Conservation (phyloP, 2,113 vertebrate genomes). For the Gasterosteus nipponicus region DNA sequence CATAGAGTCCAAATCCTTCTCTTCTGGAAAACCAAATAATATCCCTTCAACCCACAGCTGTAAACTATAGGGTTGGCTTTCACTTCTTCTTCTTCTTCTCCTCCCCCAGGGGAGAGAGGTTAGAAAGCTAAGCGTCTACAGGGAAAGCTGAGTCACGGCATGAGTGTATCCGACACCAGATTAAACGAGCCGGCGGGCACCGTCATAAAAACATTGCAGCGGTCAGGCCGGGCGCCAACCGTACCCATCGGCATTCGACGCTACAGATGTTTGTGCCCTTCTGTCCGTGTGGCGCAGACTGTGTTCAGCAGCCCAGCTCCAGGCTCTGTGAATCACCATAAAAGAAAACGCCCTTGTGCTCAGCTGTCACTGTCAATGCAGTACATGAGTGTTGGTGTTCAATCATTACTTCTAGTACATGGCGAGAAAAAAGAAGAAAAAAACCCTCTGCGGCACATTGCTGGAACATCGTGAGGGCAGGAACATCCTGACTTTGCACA, state of each 20-base stretch:
- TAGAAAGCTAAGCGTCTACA: neutral
- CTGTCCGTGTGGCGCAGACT: conserved; percentile 19
- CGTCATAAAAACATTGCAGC: neutral
- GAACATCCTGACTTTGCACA: neutral
- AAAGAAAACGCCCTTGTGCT: conserved; percentile 30
- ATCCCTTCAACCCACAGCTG: neutral
- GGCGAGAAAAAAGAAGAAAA: neutral
- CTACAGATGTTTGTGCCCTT: conserved; percentile 33
- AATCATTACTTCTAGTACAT: conserved; percentile 25
- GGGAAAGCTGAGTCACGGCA: neutral
- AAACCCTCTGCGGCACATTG: conserved; percentile 1
- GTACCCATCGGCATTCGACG: conserved; percentile 5
- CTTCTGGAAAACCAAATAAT: neutral
- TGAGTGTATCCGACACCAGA: neutral
- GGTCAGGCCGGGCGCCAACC: neutral
- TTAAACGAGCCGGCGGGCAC: neutral
- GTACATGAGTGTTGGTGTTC: conserved; percentile 25
- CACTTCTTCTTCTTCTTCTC: neutral
- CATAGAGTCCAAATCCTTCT: neutral
- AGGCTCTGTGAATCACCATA: conserved; percentile 29
- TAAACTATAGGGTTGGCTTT: neutral
- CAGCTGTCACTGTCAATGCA: conserved; percentile 28
- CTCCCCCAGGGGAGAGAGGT: neutral
- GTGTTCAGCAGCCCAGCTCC: neutral
- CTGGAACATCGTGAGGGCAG: conserved; percentile 5